phyloP scores from a whole-genome alignment of 2,888 invertebrate species.

The Campoletis raptor region DNA sequence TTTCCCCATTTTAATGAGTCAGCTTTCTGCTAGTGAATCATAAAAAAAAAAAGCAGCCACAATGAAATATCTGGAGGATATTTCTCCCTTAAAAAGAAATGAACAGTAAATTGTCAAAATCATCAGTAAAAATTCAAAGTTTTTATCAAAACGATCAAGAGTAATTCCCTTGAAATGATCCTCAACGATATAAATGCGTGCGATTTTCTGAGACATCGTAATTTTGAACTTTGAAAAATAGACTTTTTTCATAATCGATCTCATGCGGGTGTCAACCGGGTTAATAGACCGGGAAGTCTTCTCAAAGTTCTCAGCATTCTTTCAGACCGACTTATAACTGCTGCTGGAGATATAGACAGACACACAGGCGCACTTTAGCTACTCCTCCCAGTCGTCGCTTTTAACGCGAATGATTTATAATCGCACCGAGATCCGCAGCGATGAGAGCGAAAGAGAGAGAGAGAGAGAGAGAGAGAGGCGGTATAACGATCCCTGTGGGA shows the following conservation, averaged over 20 bases:
- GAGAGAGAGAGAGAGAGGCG: constrained; percentile 26
- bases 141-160: constrained; percentile 3
- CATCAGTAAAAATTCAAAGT: not conserved
- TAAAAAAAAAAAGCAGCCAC: not conserved
- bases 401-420: constrained; percentile 65
- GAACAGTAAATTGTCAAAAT: not conserved
- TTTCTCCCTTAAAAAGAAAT: not conserved
- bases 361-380: constrained; percentile 13
- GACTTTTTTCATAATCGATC: constrained; percentile 18
- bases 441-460: constrained; percentile 19
- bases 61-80: not conserved
- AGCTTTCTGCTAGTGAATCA: not conserved
- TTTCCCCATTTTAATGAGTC: not conserved
- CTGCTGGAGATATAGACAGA: constrained; percentile 24
- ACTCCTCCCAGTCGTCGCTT: constrained; percentile 37
- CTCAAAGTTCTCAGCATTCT: constrained; percentile 61
- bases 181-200: not conserved
- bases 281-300: constrained; percentile 64
- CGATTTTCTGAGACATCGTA: constrained; percentile 22
- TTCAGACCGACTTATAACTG: constrained; percentile 32
- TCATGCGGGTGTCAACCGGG: constrained; percentile 52
- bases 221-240: constrained; percentile 35
- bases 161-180: not conserved
- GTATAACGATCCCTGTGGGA: constrained; percentile 50
- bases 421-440: constrained; percentile 50